Base-by-base conservation (phyloP, 2,113 vertebrate species). In the Hyperoodon ampullatus region DNA sequence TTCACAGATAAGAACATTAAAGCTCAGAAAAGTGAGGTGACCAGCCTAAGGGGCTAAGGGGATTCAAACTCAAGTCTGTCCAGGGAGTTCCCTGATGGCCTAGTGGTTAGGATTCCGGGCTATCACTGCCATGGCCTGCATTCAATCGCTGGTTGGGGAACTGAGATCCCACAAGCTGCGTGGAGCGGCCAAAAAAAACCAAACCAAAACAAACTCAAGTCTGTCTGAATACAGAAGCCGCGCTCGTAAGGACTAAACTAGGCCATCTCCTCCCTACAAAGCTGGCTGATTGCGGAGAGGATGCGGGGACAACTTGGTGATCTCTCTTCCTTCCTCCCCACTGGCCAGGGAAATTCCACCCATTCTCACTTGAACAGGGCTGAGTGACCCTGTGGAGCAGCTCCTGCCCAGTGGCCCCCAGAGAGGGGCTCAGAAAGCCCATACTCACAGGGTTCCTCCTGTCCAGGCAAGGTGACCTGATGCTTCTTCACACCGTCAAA, bases 371-470 rank as follows among this genome's bases (percentile, higher is more conserved):
- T 75, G 63, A 33, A 53, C 0, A 0, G 47, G 33, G 50, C 6
- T 44, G 19, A 88, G 74, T 53, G 30, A 83, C 28, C 70, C 65
- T n/a, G 61, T 1, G 71, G 28, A 72, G 53, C 28, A 24, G 42
- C 70, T 50, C 78, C 71, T 86, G 83, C 28, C 80, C 71, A 87
- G 0, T 3, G 44, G 15, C 3, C 21, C 50, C 47, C 81, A 42
- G 9, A 65, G n/a, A 28, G 10, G n/a, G 78, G 19, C 28, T 87
- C 58, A 90, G 94, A 94, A 87, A 97, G 92, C 47, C 39, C 74
- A 97, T 99, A 99, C 99, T 99, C 98, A 99, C 99, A 99, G 92
- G 99, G 99, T 84, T 99, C 98, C 66, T 99, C 98, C 81, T 99
- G 99, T 98, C 96, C 98, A n/a, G 99, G 99, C 96, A 99, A 98